Conservation (phyloP, 2,888 invertebrate species). For the Lasioglossum calceatum region DNA sequence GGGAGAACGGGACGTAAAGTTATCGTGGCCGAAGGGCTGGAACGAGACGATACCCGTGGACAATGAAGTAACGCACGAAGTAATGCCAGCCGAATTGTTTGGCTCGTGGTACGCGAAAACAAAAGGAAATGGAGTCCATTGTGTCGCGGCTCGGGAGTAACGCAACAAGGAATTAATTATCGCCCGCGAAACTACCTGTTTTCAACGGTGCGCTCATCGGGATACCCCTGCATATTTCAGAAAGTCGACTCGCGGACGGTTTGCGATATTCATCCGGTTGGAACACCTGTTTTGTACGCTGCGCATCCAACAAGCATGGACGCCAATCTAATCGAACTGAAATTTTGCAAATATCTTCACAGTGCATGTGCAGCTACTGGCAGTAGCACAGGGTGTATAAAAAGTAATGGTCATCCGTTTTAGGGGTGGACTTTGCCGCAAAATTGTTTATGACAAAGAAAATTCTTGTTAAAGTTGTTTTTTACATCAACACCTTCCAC, state of each 20-base stretch:
- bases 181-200: neutral
- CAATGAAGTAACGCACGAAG: neutral
- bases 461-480: too few relatives aligned
- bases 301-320: too few relatives aligned
- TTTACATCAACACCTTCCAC: too few relatives aligned
- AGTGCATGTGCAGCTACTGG: accelerated
- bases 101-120: neutral
- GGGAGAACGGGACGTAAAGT: neutral
- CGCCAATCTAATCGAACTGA: neutral
- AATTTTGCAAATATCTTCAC: neutral
- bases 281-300: neutral
- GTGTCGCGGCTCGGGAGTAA: neutral
- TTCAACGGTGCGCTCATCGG: neutral
- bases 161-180: neutral
- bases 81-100: neutral
- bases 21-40: conserved; percentile 11
- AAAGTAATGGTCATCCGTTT: too few relatives aligned
- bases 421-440: too few relatives aligned
- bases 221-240: neutral
- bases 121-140: neutral
- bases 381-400: neutral
- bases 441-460: too few relatives aligned
- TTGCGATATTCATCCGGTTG: too few relatives aligned
- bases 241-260: too few relatives aligned
- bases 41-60: conserved; percentile 5